Evolutionary conservation across 2,888 invertebrate species (phyloP).

Genomic region (Drosophila anomalata): DNA sequence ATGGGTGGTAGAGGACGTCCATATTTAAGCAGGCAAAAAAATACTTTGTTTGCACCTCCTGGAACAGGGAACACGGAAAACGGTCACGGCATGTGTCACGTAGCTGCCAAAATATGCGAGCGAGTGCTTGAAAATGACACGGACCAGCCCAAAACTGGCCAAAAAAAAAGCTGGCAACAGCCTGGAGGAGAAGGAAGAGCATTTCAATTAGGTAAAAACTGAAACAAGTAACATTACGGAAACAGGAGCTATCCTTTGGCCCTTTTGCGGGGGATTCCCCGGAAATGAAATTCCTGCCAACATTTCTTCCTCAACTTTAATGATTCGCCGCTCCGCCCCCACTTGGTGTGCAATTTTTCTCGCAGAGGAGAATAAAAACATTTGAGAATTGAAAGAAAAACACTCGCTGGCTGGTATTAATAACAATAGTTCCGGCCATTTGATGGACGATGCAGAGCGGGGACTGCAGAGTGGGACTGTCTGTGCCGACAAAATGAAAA

Average conservation of each 20-base stretch:
- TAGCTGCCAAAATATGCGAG: slow-evolving; percentile 64
- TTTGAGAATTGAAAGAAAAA: slow-evolving; percentile 29
- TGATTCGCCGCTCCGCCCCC: slow-evolving; percentile 49
- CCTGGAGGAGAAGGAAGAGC: slow-evolving; percentile 46
- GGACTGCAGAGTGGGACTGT: slow-evolving; percentile 3
- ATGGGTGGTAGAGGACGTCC: slow-evolving; percentile 46
- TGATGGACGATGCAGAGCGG: slow-evolving; percentile 22
- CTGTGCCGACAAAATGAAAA: slow-evolving; percentile 60
- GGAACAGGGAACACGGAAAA: slow-evolving; percentile 11
- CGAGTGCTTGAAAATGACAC: slow-evolving; percentile 62
- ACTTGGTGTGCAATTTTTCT: slow-evolving; percentile 63
- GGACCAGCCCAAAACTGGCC: slow-evolving; percentile 11
- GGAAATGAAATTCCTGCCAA: slow-evolving; percentile 29
- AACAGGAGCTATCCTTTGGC: slow-evolving; percentile 10
- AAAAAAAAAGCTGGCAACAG: not conserved
- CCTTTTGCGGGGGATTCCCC: slow-evolving; percentile 3
- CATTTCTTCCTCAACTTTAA: slow-evolving; percentile 36
- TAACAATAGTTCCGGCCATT: slow-evolving; percentile 63
- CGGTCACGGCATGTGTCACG: slow-evolving; percentile 65
- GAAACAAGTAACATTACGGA: slow-evolving; percentile 16
- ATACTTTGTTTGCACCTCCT: slow-evolving; percentile 65
- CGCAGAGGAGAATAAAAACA: slow-evolving; percentile 9
- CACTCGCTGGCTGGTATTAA: slow-evolving; percentile 58
- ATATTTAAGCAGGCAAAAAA: slow-evolving; percentile 62
- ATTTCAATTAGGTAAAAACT: slow-evolving; percentile 70